Evolutionary conservation across 2,888 invertebrate genomes (phyloP).

Genomic region (Caenorhabditis doughertyi): DNA sequence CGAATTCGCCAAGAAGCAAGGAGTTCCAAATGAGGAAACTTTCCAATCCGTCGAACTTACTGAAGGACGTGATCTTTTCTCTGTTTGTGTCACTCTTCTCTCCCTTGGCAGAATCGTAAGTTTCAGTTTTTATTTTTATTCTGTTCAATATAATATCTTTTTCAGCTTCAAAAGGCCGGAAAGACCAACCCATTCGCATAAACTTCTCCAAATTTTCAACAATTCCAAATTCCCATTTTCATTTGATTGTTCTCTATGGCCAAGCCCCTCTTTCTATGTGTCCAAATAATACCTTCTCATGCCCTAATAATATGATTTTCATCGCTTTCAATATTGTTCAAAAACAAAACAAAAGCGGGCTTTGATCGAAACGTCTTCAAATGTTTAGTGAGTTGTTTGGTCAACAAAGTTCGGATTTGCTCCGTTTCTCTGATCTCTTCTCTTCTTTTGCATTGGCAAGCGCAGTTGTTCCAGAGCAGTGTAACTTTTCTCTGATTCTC

Average conservation of each 20-base stretch:
- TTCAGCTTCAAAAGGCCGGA: constrained; percentile 79
- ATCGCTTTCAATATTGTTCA: constrained; percentile 30
- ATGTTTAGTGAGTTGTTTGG: constrained; percentile 52
- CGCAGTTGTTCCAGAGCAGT: constrained; percentile 43
- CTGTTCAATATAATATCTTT: constrained; percentile 6
- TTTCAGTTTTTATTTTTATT: background rate
- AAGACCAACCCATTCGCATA: constrained; percentile 78
- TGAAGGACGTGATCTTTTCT: constrained; percentile 96
- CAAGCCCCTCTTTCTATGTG: constrained; percentile 39
- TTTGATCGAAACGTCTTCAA: background rate
- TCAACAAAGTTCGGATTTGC: constrained; percentile 45
- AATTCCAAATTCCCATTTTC: constrained; percentile 27
- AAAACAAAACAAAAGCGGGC: constrained; percentile 39
- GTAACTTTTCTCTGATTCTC: constrained; percentile 36
- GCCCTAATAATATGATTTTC: constrained; percentile 48
- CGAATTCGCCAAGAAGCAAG: constrained; percentile 89
- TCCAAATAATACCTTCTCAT: constrained; percentile 41
- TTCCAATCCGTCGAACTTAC: constrained; percentile 98
- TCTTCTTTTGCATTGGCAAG: constrained; percentile 5
- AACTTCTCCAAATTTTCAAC: background rate
- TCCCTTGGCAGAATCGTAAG: constrained; percentile 81
- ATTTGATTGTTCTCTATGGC: constrained; percentile 17
- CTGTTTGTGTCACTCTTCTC: constrained; percentile 86
- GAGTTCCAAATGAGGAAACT: constrained; percentile 91
- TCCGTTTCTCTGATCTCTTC: background rate